Conservation (phyloP, 2,888 invertebrate genomes). For the Galerucella pusilla region DNA sequence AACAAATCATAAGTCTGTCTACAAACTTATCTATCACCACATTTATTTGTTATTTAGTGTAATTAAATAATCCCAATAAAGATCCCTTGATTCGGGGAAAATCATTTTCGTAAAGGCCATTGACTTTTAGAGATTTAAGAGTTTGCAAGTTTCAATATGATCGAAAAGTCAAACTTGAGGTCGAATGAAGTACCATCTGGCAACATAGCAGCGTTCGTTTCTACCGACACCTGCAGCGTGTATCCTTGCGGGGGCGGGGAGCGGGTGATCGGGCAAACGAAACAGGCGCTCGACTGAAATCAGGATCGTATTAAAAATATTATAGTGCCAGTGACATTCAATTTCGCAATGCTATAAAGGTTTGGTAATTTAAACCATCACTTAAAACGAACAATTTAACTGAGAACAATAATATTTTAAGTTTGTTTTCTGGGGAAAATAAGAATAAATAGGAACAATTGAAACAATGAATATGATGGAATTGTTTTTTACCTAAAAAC, state of each 20-base stretch:
- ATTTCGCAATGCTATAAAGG: neutral
- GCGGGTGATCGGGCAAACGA: conserved; percentile 49
- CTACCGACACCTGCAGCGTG: conserved; percentile 65
- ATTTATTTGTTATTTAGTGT: neutral
- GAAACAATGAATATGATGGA: too few species aligned
- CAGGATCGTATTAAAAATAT: conserved; percentile 28
- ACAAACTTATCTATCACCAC: conserved; percentile 9
- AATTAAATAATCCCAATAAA: neutral
- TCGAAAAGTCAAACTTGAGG: conserved; percentile 35
- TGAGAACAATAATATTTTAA: too few species aligned
- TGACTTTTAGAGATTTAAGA: conserved; percentile 6
- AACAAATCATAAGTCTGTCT: conserved; percentile 47
- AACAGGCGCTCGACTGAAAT: conserved; percentile 43
- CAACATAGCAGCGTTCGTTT: conserved; percentile 58
- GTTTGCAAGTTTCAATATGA: conserved; percentile 9
- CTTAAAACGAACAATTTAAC: neutral
- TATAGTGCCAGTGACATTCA: neutral
- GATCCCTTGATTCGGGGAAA: neutral
- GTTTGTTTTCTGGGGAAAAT: too few species aligned
- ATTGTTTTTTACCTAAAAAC: too few species aligned
- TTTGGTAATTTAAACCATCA: neutral
- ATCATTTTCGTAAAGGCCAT: neutral
- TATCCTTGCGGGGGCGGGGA: conserved; percentile 58
- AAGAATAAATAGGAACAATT: too few species aligned
- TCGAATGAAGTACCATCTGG: conserved; percentile 51